Conservation (phyloP, 2,888 invertebrate species). For the Chrysolina haemoptera region DNA sequence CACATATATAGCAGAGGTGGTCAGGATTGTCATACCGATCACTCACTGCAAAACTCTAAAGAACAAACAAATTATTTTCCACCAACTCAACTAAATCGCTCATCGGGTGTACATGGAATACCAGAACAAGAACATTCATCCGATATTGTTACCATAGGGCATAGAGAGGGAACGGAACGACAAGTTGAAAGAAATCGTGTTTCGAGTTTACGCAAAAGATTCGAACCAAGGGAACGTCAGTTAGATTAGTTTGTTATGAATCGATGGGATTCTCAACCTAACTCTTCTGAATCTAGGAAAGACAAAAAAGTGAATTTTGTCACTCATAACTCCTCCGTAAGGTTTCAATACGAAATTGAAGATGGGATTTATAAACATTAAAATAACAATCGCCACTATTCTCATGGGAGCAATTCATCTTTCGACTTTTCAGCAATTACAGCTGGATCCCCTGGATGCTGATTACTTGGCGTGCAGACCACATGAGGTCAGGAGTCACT, state of each 20-base stretch:
- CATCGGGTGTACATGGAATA: not conserved
- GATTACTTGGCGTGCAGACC: not conserved
- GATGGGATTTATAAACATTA: not conserved
- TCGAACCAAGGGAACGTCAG: not conserved
- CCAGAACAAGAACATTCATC: not conserved
- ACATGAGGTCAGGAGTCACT: not conserved
- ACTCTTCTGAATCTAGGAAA: not conserved
- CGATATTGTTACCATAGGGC: not conserved
- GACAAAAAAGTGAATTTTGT: not conserved
- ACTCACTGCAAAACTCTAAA: slow-evolving; percentile 10
- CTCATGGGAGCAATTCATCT: not conserved
- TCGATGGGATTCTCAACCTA: not conserved
- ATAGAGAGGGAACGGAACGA: not conserved
- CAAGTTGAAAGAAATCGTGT: not conserved
- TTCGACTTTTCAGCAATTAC: not conserved
- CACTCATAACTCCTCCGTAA: slow-evolving; percentile 7
- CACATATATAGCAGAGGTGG: not conserved
- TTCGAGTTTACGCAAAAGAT: slow-evolving; percentile 9
- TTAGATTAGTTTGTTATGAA: not conserved
- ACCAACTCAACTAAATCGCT: too few relatives aligned
- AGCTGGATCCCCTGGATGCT: not conserved
- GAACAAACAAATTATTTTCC: too few relatives aligned
- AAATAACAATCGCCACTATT: not conserved
- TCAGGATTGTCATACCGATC: not conserved
- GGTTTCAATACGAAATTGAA: slow-evolving; percentile 2